Base-by-base conservation (phyloP, 1,140 invertebrate species). In the Zaprionus ornatus region DNA sequence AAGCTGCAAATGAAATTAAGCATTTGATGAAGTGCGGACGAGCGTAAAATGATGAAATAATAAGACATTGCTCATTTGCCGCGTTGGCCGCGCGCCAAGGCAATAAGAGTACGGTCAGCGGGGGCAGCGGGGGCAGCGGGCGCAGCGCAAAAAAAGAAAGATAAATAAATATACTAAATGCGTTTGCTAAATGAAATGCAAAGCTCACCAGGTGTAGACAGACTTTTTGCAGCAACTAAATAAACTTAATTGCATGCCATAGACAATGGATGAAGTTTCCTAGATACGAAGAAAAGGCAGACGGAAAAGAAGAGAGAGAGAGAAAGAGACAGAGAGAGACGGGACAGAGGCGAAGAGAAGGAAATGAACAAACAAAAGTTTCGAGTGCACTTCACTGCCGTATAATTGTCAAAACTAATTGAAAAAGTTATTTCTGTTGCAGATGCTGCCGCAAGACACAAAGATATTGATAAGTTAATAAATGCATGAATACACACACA, bases 321-420 rank as follows among this genome's bases (percentile, higher is more conserved):
- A n/a, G n/a, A n/a, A n/a, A n/a, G n/a, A 21, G 4, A 45, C 15
- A 48, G 15, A 17, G 12, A 40, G n/a, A 50, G 40, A n/a, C n/a
- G n/a, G 25, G 40, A 13, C 13, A 29, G 52, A 55, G 21, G 15
- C 32, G 6, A 4, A 55, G n/a, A n/a, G 55, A 21, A 32, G 15
- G 56, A 55, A 67, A 69, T 66, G 45, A 65, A 69, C 72, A 71
- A 71, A 70, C 69, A 79, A 84, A 88, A 87, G 77, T 84, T 87
- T 80, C 56, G 25, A 88, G 60, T 70, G 71, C 73, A 71, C 77
- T 88, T 71, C 73, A 84, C 79, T 78, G 67, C 63, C 74, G 84
- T 83, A 80, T 80, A 87, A 88, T 88, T 87, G 73, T 88, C 74
- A 56, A 69, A 83, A 78, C 75, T 88, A 88, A 87, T 87, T 88